phyloP scores from a whole-genome alignment of 2,888 invertebrate species.

The Zootermopsis nevadensis region DNA sequence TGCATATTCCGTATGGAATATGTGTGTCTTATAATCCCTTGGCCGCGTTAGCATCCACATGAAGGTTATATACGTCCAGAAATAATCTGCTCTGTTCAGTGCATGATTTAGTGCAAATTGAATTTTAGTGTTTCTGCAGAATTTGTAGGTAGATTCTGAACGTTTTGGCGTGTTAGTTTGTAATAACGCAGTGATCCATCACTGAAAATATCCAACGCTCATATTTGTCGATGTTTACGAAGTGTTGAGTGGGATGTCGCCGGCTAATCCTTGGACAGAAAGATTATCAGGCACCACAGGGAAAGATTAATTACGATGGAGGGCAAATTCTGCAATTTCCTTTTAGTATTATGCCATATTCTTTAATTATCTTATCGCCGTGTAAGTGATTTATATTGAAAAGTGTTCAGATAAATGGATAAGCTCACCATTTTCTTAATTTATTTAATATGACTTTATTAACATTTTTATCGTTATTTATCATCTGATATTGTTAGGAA shows the following conservation, averaged over 20 bases:
- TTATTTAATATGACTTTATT: too few species aligned
- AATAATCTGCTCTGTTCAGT: not conserved
- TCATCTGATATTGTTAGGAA: too few species aligned
- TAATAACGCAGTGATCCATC: not conserved
- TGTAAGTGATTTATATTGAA: too few species aligned
- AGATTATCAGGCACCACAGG: not conserved
- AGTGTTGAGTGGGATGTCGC: not conserved
- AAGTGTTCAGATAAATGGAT: too few species aligned
- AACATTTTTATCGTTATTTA: too few species aligned
- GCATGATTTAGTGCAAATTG: not conserved
- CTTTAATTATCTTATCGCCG: too few species aligned
- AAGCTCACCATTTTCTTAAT: too few species aligned
- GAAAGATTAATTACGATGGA: not conserved
- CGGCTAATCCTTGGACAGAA: not conserved
- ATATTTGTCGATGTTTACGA: not conserved
- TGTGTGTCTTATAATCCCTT: too few species aligned
- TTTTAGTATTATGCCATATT: too few species aligned
- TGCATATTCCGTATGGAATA: too few species aligned
- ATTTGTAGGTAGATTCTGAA: not conserved
- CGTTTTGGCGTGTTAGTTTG: not conserved
- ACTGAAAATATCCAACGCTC: not conserved
- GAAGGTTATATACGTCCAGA: not conserved
- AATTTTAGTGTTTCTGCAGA: not conserved
- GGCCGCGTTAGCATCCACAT: too few species aligned
- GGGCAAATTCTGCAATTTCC: too few species aligned